These are phyloP conservation scores for Dasyprocta punctata DNA, from an alignment of 2,113 vertebrate species.

Conservation along the genomic window DNA sequence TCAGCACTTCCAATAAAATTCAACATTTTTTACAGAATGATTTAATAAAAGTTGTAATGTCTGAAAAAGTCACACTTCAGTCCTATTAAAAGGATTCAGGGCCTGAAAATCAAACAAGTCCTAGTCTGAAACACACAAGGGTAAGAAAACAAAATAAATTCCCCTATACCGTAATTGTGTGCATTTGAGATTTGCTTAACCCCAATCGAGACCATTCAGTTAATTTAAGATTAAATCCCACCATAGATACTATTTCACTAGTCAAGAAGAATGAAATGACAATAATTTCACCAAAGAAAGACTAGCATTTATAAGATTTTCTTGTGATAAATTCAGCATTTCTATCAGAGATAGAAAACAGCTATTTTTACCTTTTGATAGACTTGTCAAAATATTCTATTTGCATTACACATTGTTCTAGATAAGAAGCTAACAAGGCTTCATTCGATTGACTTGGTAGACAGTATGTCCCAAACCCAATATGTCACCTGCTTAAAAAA, in stretches of 20 bases:
- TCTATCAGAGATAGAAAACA: neutral
- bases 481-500: neutral
- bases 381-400: neutral
- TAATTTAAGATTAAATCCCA: neutral
- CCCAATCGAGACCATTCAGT: neutral
- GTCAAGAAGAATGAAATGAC: too few species aligned
- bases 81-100: neutral
- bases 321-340: too few species aligned
- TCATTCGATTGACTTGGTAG: neutral
- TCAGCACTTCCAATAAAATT: neutral
- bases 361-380: neutral
- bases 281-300: too few species aligned
- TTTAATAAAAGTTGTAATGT: slow-evolving; percentile 36
- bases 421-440: neutral
- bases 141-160: neutral
- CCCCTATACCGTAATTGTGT: neutral
- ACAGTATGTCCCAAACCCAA: neutral
- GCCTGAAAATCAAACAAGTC: slow-evolving; percentile 2
- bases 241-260: neutral
- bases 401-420: slow-evolving; percentile 18
- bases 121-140: neutral
- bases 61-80: slow-evolving; percentile 18
- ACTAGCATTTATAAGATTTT: too few species aligned
- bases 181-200: slow-evolving; percentile 44
- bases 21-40: neutral